Evolutionary conservation across 2,797 vertebrate genomes (phyloP).

Genomic region (Pempheris klunzingeri): DNA sequence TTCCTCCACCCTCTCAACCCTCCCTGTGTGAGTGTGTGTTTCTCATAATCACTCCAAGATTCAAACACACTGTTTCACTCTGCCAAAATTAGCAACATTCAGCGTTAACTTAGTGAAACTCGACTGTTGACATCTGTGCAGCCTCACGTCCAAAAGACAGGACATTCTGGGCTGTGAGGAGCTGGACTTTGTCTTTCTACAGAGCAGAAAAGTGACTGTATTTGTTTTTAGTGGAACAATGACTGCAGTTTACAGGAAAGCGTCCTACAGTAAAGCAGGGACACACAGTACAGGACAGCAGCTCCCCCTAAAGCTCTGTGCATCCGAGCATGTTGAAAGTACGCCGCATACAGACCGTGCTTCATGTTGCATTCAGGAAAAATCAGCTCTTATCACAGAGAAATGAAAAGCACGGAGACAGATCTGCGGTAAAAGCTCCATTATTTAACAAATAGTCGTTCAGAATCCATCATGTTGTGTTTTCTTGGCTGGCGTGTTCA

Average conservation of each 20-base stretch:
- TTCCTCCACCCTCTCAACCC: conserved; percentile 61
- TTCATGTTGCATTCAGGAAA: background rate
- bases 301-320: conserved; percentile 9
- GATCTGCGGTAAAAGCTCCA: background rate
- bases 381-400: background rate
- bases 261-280: too few relatives aligned
- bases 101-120: conserved; percentile 3
- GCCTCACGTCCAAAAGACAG: background rate
- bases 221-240: conserved; percentile 41
- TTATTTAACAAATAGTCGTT: background rate
- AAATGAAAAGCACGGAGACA: conserved; percentile 7
- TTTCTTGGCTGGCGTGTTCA: background rate
- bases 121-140: conserved; percentile 15
- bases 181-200: background rate
- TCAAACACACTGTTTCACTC: conserved; percentile 39
- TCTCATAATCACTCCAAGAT: conserved; percentile 48
- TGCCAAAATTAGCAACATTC: conserved; percentile 42
- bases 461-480: background rate
- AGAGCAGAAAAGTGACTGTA: conserved; percentile 3
- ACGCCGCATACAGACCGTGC: conserved; percentile 1
- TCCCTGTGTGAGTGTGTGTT: conserved; percentile 13
- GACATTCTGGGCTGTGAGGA: background rate
- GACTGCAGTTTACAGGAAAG: too few relatives aligned
- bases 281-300: conserved; percentile 6
- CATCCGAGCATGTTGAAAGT: background rate